phyloP scores from a whole-genome alignment of 2,113 vertebrate species.

The Tragelaphus imberbis region DNA sequence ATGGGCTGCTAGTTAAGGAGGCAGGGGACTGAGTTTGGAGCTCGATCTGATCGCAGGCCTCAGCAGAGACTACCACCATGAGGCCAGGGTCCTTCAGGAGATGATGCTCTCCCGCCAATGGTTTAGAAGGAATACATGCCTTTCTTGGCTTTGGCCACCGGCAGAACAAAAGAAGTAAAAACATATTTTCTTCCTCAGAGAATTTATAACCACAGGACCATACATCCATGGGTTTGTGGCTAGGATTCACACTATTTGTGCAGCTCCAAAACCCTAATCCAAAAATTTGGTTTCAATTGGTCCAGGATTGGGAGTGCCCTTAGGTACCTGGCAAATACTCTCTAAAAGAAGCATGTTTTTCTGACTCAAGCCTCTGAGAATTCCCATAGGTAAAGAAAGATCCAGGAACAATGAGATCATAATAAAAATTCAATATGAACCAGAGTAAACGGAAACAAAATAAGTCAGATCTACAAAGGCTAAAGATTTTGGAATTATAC shows the following conservation, averaged over 20 bases:
- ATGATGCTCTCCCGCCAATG: neutral
- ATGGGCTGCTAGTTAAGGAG: neutral
- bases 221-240: constrained; percentile 27
- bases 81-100: neutral
- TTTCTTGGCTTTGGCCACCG: neutral
- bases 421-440: constrained; percentile 8
- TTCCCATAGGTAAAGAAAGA: neutral
- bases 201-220: constrained; percentile 42
- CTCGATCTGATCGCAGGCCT: neutral
- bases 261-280: constrained; percentile 30
- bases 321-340: constrained; percentile 8
- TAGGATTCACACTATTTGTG: constrained; percentile 54
- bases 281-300: constrained; percentile 45
- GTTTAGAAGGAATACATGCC: neutral
- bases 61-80: neutral
- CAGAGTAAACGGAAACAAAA: constrained; percentile 21
- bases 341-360: constrained; percentile 14
- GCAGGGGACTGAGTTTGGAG: neutral
- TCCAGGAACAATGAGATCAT: constrained; percentile 31
- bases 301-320: constrained; percentile 11
- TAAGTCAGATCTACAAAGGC: neutral
- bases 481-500: neutral
- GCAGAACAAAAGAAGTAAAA: constrained; percentile 42
- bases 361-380: neutral
- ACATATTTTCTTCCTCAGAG: neutral